Base-by-base conservation (phyloP, 2,797 vertebrate genomes). In the Liparis tanakae region DNA sequence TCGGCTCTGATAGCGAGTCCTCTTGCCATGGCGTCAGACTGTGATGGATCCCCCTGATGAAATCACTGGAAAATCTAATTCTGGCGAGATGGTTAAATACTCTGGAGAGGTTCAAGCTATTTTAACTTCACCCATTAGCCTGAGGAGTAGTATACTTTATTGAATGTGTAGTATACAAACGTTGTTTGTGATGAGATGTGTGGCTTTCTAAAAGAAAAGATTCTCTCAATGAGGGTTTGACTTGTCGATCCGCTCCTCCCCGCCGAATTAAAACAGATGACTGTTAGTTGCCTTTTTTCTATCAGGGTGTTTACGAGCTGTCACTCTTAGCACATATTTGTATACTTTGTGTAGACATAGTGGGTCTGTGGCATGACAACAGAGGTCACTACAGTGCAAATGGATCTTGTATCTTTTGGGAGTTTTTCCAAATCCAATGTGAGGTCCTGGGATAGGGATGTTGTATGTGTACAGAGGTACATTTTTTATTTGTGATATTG, bases 21-120 rank as follows among this genome's bases (percentile, higher is more conserved):
- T 44, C 70, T 78, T 76, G 78, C 83, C 78, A 81, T 30, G 74
- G 71, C 74, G 72, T 82, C 75, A 80, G 71, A 55, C 86, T 75
- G 14, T 88, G 86, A 87, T 84, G 83, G 83, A 86, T 86, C 71
- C 75, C 75, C 67, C 86, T 80, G 88, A 89, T 92, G 83, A 89
- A 91, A 91, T 92, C 90, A 85, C 80, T 86, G 86, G 86, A 81
- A 79, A 85, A 85, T 88, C 79, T 86, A 83, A 86, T 84, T 87
- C 54, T 76, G 84, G 80, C 34, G 7, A 62, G 46, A 72, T 70
- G 22, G 65, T 80, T 70, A 56, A 69, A 70, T 48, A 41, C 55
- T 65, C 48, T 69, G 39, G 54, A 71, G 59, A 74, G 43, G 48
- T 64, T 78, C 46, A 30, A 62, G 67, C 59, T 67, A 74, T 65